Evolutionary conservation across 2,888 invertebrate species (phyloP).

Genomic region (Anarsia innoxiella): DNA sequence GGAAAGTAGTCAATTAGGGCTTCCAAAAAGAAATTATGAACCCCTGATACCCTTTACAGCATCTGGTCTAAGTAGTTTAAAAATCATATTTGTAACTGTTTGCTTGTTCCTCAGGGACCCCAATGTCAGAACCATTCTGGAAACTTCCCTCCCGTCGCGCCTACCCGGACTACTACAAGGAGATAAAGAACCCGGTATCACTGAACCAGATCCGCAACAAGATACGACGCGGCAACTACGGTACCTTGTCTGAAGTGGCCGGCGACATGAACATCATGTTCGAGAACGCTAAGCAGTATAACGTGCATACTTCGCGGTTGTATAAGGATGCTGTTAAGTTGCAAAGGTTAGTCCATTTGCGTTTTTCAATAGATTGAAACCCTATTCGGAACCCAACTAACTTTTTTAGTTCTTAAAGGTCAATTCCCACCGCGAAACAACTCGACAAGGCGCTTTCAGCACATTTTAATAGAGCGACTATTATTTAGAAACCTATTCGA

Average conservation of each 20-base stretch:
- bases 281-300: constrained; percentile 95
- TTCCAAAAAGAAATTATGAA: too few relatives aligned
- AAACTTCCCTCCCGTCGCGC: constrained; percentile 92
- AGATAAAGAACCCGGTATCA: constrained; percentile 96
- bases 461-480: too few relatives aligned
- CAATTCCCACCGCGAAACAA: too few relatives aligned
- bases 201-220: constrained; percentile 92
- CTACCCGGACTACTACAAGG: constrained; percentile 98
- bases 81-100: too few relatives aligned
- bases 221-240: constrained; percentile 87
- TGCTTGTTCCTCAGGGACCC: constrained; percentile 81
- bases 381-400: too few relatives aligned
- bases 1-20: too few relatives aligned
- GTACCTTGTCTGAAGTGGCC: constrained; percentile 90
- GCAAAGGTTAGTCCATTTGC: constrained; percentile 71
- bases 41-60: too few relatives aligned
- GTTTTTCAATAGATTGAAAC: not conserved
- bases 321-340: constrained; percentile 90
- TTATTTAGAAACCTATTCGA: too few relatives aligned
- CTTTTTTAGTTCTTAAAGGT: too few relatives aligned
- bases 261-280: constrained; percentile 97
- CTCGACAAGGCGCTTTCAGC: too few relatives aligned
- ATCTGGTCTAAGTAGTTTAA: too few relatives aligned
- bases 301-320: constrained; percentile 84
- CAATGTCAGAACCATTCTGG: constrained; percentile 94